Conservation (phyloP, 2,888 invertebrate species). For the Apantesis nais region DNA sequence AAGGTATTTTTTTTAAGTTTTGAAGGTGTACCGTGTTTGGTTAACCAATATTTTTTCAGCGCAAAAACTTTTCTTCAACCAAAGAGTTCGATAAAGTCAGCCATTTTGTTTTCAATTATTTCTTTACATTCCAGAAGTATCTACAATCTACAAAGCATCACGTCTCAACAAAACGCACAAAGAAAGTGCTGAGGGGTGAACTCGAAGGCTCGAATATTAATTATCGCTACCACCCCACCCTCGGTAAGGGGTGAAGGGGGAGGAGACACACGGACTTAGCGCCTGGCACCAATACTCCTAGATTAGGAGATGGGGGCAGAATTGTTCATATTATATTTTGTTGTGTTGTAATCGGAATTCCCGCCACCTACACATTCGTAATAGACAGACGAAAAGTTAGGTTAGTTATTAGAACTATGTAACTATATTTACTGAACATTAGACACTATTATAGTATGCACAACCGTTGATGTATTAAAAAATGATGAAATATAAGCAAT, state of each 20-base stretch:
- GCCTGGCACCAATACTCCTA: slow-evolving; percentile 71
- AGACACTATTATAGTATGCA: neutral
- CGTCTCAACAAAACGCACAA: slow-evolving; percentile 36
- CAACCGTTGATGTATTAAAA: neutral
- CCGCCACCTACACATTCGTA: neutral
- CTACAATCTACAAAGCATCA: slow-evolving; percentile 20
- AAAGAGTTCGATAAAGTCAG: neutral
- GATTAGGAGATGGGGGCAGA: slow-evolving; percentile 44
- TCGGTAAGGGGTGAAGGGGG: slow-evolving; percentile 10
- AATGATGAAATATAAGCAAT: neutral
- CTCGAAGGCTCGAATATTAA: slow-evolving; percentile 67
- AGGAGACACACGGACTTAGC: slow-evolving; percentile 56
- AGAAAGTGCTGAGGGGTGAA: slow-evolving; percentile 36
- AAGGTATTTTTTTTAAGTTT: neutral
- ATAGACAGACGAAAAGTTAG: neutral
- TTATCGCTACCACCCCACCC: slow-evolving; percentile 47
- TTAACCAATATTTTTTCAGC: neutral
- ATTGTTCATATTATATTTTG: neutral
- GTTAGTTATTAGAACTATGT: neutral
- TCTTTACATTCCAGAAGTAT: slow-evolving; percentile 12
- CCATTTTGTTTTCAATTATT: slow-evolving; percentile 3
- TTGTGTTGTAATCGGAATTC: neutral
- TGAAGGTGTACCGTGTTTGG: neutral
- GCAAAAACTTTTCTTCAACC: neutral
- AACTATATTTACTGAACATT: neutral